Conservation (phyloP, 2,797 vertebrate genomes). For the Lithobates sylvaticus region DNA sequence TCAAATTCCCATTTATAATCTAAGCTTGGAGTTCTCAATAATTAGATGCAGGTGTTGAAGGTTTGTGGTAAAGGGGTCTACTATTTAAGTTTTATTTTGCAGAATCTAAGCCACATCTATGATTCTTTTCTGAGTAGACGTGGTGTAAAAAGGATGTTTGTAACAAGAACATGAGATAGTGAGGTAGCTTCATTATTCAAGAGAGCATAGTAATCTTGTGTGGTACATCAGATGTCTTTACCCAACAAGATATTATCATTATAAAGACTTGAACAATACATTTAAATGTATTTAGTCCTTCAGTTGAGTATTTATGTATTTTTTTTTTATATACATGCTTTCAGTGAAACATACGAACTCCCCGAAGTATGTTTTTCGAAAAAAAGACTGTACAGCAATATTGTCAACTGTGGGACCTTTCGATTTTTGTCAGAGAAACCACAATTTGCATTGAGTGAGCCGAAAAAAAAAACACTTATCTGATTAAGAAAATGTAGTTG, state of each 20-base stretch:
- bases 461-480: too few species aligned
- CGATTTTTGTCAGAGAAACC: background rate
- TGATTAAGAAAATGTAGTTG: too few species aligned
- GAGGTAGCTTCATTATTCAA: background rate
- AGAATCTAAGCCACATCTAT: slow-evolving; percentile 67
- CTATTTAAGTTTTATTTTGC: slow-evolving; percentile 62
- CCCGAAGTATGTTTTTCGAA: background rate
- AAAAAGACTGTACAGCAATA: background rate
- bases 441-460: too few species aligned
- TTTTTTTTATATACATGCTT: background rate
- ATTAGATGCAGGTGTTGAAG: slow-evolving; percentile 70
- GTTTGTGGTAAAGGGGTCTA: slow-evolving; percentile 67
- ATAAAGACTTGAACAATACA: background rate
- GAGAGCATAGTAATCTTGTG: slow-evolving; percentile 2
- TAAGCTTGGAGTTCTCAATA: slow-evolving; percentile 65
- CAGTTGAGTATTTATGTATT: background rate
- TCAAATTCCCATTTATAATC: background rate
- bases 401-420: background rate
- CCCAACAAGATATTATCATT: background rate
- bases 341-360: too few species aligned
- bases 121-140: slow-evolving; percentile 51
- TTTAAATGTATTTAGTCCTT: background rate
- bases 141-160: slow-evolving; percentile 64
- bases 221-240: background rate
- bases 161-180: slow-evolving; percentile 62